Percentiles rank a stretch among this genome's conserved stretches.
These are phyloP conservation scores for Lagria hirta DNA, from an alignment of 2,888 invertebrate species.

Conservation along the genomic window DNA sequence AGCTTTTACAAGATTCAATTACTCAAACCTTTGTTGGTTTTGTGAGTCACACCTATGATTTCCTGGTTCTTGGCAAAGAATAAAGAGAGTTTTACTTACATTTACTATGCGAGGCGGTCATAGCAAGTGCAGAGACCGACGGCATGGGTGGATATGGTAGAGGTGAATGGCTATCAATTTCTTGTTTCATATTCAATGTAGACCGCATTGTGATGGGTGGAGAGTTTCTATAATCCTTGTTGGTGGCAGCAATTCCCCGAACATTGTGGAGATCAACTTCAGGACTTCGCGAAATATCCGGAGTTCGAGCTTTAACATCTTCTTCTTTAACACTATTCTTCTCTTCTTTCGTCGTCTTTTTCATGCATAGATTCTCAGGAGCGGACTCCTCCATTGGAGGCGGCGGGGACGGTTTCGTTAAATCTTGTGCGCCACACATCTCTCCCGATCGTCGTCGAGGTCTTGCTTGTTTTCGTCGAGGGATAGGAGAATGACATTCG, in stretches of 20 bases:
- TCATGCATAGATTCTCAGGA: conserved; percentile 65
- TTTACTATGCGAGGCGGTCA: conserved; percentile 83
- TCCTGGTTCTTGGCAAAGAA: conserved; percentile 5
- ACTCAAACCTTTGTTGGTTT: conserved; percentile 4
- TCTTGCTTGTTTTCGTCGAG: conserved; percentile 81
- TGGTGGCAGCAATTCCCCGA: conserved; percentile 26
- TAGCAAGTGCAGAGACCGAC: conserved; percentile 71
- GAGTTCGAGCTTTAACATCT: conserved; percentile 23
- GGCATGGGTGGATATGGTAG: conserved; percentile 74
- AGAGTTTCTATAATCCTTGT: conserved; percentile 53
- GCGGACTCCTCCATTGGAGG: conserved; percentile 45
- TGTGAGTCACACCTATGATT: conserved; percentile 12
- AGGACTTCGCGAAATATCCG: conserved; percentile 43
- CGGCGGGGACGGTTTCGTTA: conserved; percentile 50
- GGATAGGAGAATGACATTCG: conserved; percentile 76
- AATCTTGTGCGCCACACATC: conserved; percentile 62
- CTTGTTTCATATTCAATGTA: conserved; percentile 48
- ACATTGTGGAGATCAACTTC: conserved; percentile 50
- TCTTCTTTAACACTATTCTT: conserved; percentile 39
- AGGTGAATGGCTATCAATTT: conserved; percentile 54
- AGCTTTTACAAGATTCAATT: conserved; percentile 11
- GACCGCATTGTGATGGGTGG: conserved; percentile 58
- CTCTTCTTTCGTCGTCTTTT: conserved; percentile 54
- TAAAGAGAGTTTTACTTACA: conserved; percentile 48
- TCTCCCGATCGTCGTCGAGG: conserved; percentile 84